Conservation (phyloP, 2,888 invertebrate genomes). For the Gymnoscelis rufifasciata region DNA sequence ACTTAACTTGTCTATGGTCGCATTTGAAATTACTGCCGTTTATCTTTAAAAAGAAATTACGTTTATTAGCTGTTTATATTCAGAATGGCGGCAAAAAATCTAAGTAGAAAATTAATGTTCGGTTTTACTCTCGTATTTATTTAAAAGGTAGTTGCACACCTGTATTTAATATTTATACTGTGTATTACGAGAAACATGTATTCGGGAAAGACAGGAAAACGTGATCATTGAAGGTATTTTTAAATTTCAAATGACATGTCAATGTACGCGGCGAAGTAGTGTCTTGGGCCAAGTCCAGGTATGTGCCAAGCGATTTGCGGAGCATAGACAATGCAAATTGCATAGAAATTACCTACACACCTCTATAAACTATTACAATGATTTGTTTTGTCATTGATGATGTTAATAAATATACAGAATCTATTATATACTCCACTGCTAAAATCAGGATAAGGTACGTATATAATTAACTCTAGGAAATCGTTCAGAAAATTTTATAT, state of each 20-base stretch:
- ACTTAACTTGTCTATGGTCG: slow-evolving; percentile 24
- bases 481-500: not conserved
- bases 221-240: slow-evolving; percentile 1
- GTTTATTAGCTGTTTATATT: slow-evolving; percentile 1
- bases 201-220: not conserved
- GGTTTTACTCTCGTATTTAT: not conserved
- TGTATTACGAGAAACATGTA: no score
- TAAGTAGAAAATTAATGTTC: not conserved
- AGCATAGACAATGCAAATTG: slow-evolving; percentile 30
- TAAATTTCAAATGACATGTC: slow-evolving; percentile 14
- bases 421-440: no score
- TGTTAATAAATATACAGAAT: no score
- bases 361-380: not conserved
- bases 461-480: no score
- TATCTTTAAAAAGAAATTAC: slow-evolving; percentile 14
- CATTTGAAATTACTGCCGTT: slow-evolving; percentile 18
- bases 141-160: no score
- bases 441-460: no score
- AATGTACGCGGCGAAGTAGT: slow-evolving; percentile 25
- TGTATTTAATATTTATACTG: no score
- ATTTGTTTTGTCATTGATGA: no score
- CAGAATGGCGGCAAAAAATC: not conserved
- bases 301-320: slow-evolving; percentile 29
- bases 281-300: slow-evolving; percentile 27
- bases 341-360: not conserved